Base-by-base conservation (phyloP, 2,888 invertebrate species). In the Cheiracanthium punctorium region DNA sequence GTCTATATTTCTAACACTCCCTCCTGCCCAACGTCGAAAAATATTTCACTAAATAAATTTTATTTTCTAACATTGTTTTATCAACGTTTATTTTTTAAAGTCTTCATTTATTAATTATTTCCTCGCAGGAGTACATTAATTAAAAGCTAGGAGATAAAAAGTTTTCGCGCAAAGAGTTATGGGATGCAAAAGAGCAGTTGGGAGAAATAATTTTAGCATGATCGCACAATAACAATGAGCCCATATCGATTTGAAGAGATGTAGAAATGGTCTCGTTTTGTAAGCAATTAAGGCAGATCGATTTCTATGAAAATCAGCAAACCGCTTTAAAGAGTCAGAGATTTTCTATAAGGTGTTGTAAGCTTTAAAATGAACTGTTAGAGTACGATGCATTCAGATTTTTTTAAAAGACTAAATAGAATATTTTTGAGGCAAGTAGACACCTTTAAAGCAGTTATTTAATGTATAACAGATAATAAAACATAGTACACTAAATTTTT, bases 201-300 rank as follows among this genome's bases (percentile, higher is more conserved):
- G 58, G 75, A 33, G 43, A 72, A 67, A 71, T 71, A 77, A 77
- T 77, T 77, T 77, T 77, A 82, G 77, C 77, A 77, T 72, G 82
- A 64, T 71, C 52, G 32, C 72, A 65, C 8, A 24, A 73, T 70
- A 72, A 82, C 82, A 82, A 82, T 77, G 65, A 73, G 76, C 48
- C 8, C 1, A 72, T 77, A 82, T 82, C 77, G 82, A 82, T 77
- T 77, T 29, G 14, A 52, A 64, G 71, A 71, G 71, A 71, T 24
- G 75, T 70, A n/a, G 58, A 58, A 58, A 58, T 58, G 58, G 58
- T 58, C 4, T 8, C 58, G 58, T 58, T 58, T 58, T 58, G 58
- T 58, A 58, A 58, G 20, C 58, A 58, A 58, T 58, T 58, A 58
- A 20, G 58, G 12, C 58, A 58, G 24, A 58, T 58, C 58, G 58